Evolutionary conservation across 1,140 invertebrate genomes (phyloP).

Genomic region (Mizuhopecten yessoensis): DNA sequence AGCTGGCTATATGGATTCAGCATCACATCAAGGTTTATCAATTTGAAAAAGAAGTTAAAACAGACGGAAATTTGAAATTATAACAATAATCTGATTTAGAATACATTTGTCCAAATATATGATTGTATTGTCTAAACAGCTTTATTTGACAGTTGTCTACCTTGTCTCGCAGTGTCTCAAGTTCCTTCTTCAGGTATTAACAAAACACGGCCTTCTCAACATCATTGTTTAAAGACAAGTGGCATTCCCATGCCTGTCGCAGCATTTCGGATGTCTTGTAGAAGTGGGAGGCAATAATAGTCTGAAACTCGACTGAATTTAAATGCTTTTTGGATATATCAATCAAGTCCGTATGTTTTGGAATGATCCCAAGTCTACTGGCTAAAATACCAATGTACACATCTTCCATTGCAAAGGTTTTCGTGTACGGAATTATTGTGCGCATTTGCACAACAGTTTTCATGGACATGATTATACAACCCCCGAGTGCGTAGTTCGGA

Average conservation of each 20-base stretch:
- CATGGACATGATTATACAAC: neutral
- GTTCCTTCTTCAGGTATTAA: neutral
- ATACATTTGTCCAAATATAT: no score
- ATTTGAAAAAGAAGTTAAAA: no score
- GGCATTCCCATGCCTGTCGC: neutral
- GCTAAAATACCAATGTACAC: neutral
- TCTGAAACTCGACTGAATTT: neutral
- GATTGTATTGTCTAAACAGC: slow-evolving; percentile 3
- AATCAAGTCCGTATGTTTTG: neutral
- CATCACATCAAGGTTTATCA: no score
- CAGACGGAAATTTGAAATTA: no score
- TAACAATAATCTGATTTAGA: no score
- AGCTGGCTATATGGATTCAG: no score
- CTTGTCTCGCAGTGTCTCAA: neutral
- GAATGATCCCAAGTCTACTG: neutral
- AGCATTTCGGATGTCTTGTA: neutral
- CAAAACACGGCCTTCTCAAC: neutral
- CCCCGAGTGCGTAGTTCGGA: neutral
- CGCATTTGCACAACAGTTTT: neutral
- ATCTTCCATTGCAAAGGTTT: neutral
- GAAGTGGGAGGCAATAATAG: neutral
- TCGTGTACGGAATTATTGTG: neutral
- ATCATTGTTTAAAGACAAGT: neutral
- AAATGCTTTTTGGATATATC: neutral
- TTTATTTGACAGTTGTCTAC: neutral